Evolutionary conservation across 2,113 vertebrate genomes (phyloP).

Genomic region (Mustelus asterias): DNA sequence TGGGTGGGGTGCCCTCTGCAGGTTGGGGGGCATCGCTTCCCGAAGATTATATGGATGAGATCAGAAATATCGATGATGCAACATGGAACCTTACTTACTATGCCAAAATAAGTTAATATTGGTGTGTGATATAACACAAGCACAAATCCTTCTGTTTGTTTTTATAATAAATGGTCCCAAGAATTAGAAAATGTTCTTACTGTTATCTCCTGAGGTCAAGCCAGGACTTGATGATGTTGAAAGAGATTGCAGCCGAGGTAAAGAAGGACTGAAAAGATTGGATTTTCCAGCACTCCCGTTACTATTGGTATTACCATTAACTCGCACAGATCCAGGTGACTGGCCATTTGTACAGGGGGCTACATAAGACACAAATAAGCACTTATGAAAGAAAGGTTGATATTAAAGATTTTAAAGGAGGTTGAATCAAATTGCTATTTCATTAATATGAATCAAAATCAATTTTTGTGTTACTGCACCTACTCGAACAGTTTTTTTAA

Average conservation of each 20-base stretch:
- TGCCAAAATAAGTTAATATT: neutral
- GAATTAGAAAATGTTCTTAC: constrained; percentile 47
- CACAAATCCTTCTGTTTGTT: neutral
- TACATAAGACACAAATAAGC: constrained; percentile 43
- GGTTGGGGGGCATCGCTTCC: too few species aligned
- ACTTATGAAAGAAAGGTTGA: neutral
- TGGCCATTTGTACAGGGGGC: constrained; percentile 58
- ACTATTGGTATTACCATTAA: constrained; percentile 66
- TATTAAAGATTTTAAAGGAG: neutral
- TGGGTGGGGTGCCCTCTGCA: too few species aligned
- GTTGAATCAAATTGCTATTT: neutral
- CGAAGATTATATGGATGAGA: neutral
- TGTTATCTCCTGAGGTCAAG: constrained; percentile 68
- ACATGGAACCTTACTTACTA: neutral
- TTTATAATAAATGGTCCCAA: neutral
- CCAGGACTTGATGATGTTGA: constrained; percentile 60
- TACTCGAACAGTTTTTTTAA: neutral
- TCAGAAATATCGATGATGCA: neutral
- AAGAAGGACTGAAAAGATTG: constrained; percentile 62
- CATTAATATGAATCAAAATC: neutral
- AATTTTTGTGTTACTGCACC: neutral
- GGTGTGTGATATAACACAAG: neutral
- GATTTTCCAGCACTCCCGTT: constrained; percentile 62
- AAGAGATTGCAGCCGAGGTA: constrained; percentile 61
- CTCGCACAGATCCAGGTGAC: constrained; percentile 47